Percentiles rank a stretch among this genome's conserved stretches.
Conservation (phyloP, 2,797 vertebrate species). For the Fistularia commersonii region DNA sequence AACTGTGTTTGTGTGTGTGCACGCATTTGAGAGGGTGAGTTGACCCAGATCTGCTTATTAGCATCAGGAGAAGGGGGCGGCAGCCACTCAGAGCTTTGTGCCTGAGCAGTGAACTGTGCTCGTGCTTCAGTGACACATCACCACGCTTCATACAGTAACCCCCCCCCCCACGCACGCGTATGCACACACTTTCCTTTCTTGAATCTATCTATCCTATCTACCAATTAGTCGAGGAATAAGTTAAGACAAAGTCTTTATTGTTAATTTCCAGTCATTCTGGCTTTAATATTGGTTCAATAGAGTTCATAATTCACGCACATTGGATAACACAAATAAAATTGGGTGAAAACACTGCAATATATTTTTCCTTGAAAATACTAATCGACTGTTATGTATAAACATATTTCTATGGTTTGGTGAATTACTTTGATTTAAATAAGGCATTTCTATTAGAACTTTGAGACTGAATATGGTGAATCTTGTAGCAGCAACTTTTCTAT, state of each 20-base stretch:
- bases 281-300: too few relatives aligned
- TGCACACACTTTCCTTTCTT: conserved; percentile 9
- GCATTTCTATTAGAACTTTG: too few relatives aligned
- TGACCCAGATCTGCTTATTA: conserved; percentile 79
- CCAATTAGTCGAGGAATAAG: conserved; percentile 37
- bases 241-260: background rate
- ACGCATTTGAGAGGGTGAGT: conserved; percentile 46
- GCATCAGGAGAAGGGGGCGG: conserved; percentile 59
- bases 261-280: background rate
- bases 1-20: conserved; percentile 12
- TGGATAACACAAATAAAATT: too few relatives aligned
- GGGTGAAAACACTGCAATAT: too few relatives aligned
- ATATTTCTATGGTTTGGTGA: too few relatives aligned
- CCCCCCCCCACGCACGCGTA: conserved; percentile 4
- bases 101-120: conserved; percentile 73
- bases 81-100: conserved; percentile 73
- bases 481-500: too few relatives aligned
- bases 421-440: too few relatives aligned
- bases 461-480: too few relatives aligned
- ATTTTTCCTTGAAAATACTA: too few relatives aligned
- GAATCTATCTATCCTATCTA: conserved; percentile 25
- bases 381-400: too few relatives aligned
- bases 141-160: conserved; percentile 57
- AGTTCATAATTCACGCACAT: too few relatives aligned
- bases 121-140: conserved; percentile 65